Evolutionary conservation across 92 coral and sea anemone species (phyloP).

Genomic region (Hydrozoanthus gracilis): DNA sequence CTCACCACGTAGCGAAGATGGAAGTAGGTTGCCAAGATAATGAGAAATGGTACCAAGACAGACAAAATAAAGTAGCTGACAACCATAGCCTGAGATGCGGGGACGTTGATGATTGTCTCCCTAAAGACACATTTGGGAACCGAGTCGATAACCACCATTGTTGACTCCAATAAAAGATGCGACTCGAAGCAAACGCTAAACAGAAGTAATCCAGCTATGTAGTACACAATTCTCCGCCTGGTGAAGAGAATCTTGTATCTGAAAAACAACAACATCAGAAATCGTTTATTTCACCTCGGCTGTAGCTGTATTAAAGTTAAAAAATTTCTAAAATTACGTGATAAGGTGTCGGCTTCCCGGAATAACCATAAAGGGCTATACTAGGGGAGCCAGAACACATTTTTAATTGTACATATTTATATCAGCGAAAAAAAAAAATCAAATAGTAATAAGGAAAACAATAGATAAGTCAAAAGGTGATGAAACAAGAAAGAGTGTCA

Average conservation of each 20-base stretch:
- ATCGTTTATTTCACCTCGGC: too few species aligned
- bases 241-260: slow-evolving; percentile 14
- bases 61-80: slow-evolving; percentile 19
- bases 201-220: not conserved
- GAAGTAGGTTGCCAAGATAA: slow-evolving; percentile 43
- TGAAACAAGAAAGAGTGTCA: too few species aligned
- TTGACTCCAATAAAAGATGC: slow-evolving; percentile 5
- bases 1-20: slow-evolving; percentile 31
- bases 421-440: too few species aligned
- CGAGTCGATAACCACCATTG: slow-evolving; percentile 8
- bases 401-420: too few species aligned
- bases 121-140: slow-evolving; percentile 22
- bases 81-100: slow-evolving; percentile 24
- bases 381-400: too few species aligned
- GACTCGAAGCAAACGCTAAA: slow-evolving; percentile 15
- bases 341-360: too few species aligned
- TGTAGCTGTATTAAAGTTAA: too few species aligned
- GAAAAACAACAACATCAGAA: not conserved
- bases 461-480: too few species aligned
- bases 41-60: slow-evolving; percentile 31
- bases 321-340: too few species aligned
- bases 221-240: slow-evolving; percentile 12
- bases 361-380: too few species aligned
- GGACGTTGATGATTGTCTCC: slow-evolving; percentile 13
- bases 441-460: too few species aligned